Base-by-base conservation (phyloP, 2,888 invertebrate species). In the Phrixothrix hirtus region DNA sequence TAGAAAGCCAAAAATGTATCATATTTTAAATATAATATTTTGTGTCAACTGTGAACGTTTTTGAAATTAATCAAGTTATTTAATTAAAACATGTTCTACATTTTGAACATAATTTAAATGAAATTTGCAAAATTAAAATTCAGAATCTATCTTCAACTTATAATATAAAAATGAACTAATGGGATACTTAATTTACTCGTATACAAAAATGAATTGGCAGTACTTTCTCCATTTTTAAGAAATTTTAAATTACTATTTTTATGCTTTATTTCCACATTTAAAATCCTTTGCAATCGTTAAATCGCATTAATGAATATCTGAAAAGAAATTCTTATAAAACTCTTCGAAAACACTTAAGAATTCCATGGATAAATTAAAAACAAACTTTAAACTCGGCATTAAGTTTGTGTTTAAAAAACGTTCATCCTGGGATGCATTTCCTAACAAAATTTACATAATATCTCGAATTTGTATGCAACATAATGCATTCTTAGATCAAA, bases 1-100 rank as follows among this genome's bases (percentile, higher is more conserved):
- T 45, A 21, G 12, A 51, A 51, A 13, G 35, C 39, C 16, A 25
- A 45, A 43, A 44, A 39, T 44, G 39, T 48, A 53, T 53, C 39
- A 44, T 48, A 38, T 14, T 32, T 16, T 12, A 39, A 15, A 39
- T 13, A 14, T n/a, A 13, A 12, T 27, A 15, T 38, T 27, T 39
- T 26, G 29, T 9, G 13, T 12, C 27, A 11, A 10, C 10, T 27
- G 27, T 27, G 10, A 36, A n/a, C n/a, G n/a, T n/a, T n/a, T n/a
- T n/a, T n/a, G n/a, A n/a, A n/a, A n/a, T n/a, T n/a, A n/a, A n/a
- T n/a, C n/a, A n/a, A n/a, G n/a, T n/a, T n/a, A n/a, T n/a, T n/a
- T n/a, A n/a, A n/a, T n/a, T n/a, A n/a, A n/a, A n/a, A n/a, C n/a
- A n/a, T n/a, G n/a, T n/a, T n/a, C n/a, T n/a, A n/a, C n/a, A n/a